phyloP scores from a whole-genome alignment of 2,113 vertebrate species.

The Menidia beryllina region DNA sequence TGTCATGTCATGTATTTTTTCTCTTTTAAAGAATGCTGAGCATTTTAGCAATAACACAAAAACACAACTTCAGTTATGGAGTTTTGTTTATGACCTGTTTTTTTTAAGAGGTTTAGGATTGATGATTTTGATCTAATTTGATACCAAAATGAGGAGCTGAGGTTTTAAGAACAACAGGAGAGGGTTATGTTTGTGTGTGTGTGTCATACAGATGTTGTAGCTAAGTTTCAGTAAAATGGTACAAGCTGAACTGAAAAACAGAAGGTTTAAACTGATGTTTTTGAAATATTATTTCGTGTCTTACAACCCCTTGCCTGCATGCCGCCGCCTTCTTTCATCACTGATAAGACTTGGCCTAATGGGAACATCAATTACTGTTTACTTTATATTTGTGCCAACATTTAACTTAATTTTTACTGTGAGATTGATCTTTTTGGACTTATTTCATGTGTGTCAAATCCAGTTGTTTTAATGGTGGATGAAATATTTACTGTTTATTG shows the following conservation, averaged over 20 bases:
- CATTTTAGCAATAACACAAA: not conserved
- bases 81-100: not conserved
- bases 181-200: constrained; percentile 4
- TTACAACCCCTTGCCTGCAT: constrained; percentile 63
- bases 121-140: not conserved
- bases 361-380: constrained; percentile 45
- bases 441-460: constrained; percentile 6
- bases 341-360: constrained; percentile 49
- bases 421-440: constrained; percentile 33
- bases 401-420: constrained; percentile 35
- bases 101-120: not conserved
- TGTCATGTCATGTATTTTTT: not conserved
- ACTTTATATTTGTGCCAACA: constrained; percentile 59
- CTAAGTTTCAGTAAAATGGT: constrained; percentile 9
- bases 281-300: constrained; percentile 44
- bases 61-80: not conserved
- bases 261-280: not conserved
- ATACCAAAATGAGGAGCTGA: not conserved
- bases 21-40: not conserved
- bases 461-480: not conserved
- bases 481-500: constrained; percentile 6
- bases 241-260: not conserved
- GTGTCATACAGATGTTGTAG: constrained; percentile 20
- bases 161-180: not conserved
- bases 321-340: constrained; percentile 51